These are phyloP conservation scores for Erpornis zantholeuca DNA, from an alignment of 2,113 vertebrate species.

Conservation along the genomic window DNA sequence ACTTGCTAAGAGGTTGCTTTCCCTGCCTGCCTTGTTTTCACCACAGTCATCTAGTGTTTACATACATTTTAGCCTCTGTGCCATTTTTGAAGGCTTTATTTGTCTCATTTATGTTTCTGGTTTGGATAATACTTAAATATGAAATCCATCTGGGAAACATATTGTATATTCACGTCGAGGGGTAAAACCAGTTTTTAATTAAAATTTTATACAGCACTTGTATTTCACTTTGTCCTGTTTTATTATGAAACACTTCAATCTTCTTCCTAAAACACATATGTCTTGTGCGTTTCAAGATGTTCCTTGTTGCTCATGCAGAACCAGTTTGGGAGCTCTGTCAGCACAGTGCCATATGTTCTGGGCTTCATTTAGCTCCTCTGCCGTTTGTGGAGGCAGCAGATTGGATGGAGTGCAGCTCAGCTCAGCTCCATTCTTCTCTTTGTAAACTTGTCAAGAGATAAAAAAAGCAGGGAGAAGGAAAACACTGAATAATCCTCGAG, in stretches of 20 bases:
- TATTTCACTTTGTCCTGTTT: slow-evolving; percentile 81
- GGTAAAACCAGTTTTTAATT: slow-evolving; percentile 79
- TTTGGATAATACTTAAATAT: slow-evolving; percentile 76
- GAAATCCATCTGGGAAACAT: slow-evolving; percentile 80
- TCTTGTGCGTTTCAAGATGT: slow-evolving; percentile 78
- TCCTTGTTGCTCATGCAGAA: slow-evolving; percentile 70
- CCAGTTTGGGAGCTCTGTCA: slow-evolving; percentile 69
- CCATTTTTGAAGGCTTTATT: slow-evolving; percentile 76
- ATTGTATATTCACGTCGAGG: slow-evolving; percentile 73
- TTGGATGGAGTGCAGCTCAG: slow-evolving; percentile 61
- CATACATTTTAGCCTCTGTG: slow-evolving; percentile 72
- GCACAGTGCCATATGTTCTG: slow-evolving; percentile 74
- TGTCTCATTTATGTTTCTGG: slow-evolving; percentile 72
- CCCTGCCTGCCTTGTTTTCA: slow-evolving; percentile 64
- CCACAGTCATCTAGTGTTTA: slow-evolving; percentile 69
- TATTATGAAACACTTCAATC: slow-evolving; percentile 82
- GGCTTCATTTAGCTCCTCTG: slow-evolving; percentile 71
- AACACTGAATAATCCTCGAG: not conserved
- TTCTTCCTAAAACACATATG: slow-evolving; percentile 81
- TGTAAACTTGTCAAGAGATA: slow-evolving; percentile 69
- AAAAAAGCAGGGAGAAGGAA: slow-evolving; percentile 42
- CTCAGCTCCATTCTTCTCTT: slow-evolving; percentile 60
- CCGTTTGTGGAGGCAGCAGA: slow-evolving; percentile 68
- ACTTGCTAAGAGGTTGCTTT: slow-evolving; percentile 49
- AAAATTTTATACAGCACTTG: slow-evolving; percentile 77